Base-by-base conservation (phyloP, 2,113 vertebrate genomes). In the Candoia aspera region DNA sequence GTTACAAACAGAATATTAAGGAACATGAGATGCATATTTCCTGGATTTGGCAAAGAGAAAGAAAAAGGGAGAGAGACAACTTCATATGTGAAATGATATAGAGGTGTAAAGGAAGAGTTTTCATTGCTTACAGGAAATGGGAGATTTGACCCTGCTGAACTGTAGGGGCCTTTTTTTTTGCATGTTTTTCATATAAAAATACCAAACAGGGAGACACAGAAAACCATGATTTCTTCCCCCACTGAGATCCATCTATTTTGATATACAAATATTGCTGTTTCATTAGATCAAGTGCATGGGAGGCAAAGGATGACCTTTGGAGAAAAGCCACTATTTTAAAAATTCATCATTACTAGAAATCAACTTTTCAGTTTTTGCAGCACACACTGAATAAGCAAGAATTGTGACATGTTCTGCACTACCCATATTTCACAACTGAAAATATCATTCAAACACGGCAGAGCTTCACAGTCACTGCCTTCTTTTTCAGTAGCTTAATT, bases 251-350 rank as follows among this genome's bases (percentile, higher is more conserved):
- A 84, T 96, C 94, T 90, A 95, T 96, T 96, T 62, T 95, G 90
- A 96, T 95, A 94, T 91, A 96, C 64, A 96, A 89, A 89, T 98
- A 98, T 98, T 98, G 98, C 98, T 98, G 96, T 96, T 96, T 95
- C 19, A 95, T 95, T 96, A 96, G 94, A 93, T 91, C 86, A 97
- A 97, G 97, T 97, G 96, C 89, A 96, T 60, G 92, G 86, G 94
- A 96, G 89, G 95, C 95, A 21, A 93, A 95, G 96, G 94, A 96
- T 93, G 94, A 96, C 96, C 98, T 97, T 97, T 97, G 97, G 97
- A 96, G 95, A 95, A 97, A 84, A 97, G 97, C 95, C 97, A 96
- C 93, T 92, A 94, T 95, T 93, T 95, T 90, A 0, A 0, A 92
- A 92, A 93, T 93, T 95, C 91, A 93, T 89, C 94, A 91, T 62